Percentiles rank a stretch among this genome's conserved stretches.
Evolutionary conservation across 2,113 vertebrate genomes (phyloP).

Genomic region (Engystomops pustulosus): DNA sequence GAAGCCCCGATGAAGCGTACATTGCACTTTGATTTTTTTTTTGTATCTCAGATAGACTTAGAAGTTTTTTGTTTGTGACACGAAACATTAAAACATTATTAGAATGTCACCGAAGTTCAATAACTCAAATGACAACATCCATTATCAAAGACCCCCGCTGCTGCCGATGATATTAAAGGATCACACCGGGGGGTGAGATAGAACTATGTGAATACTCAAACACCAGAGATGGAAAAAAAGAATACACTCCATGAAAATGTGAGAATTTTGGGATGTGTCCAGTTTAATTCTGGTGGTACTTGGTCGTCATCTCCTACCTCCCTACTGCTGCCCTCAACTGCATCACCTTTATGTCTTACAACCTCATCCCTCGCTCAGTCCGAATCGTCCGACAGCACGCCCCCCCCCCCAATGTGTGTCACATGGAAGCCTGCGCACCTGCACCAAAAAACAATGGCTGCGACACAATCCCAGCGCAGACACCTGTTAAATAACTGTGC

Average conservation of each 20-base stretch:
- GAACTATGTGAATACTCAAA: conserved; percentile 14
- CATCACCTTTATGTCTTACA: too few species aligned
- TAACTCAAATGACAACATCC: conserved; percentile 29
- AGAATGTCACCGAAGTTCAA: conserved; percentile 40
- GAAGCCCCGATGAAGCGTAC: background rate
- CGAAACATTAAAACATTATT: conserved; percentile 36
- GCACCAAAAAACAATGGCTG: too few species aligned
- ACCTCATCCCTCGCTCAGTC: too few species aligned
- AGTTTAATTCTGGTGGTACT: too few species aligned
- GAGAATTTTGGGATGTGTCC: background rate
- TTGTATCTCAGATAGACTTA: background rate
- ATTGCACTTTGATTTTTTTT: background rate
- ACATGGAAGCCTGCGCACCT: too few species aligned
- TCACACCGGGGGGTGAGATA: background rate
- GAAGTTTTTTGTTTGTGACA: conserved; percentile 31
- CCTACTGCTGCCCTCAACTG: too few species aligned
- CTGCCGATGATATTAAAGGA: conserved; percentile 10
- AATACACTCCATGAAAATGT: background rate
- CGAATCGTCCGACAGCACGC: too few species aligned
- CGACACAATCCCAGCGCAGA: too few species aligned
- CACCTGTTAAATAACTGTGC: too few species aligned
- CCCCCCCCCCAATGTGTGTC: too few species aligned
- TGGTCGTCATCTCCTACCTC: too few species aligned
- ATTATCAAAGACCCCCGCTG: conserved; percentile 41
- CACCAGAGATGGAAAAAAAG: background rate